phyloP scores from a whole-genome alignment of 2,888 invertebrate genomes.

The Deroplatys truncata region DNA sequence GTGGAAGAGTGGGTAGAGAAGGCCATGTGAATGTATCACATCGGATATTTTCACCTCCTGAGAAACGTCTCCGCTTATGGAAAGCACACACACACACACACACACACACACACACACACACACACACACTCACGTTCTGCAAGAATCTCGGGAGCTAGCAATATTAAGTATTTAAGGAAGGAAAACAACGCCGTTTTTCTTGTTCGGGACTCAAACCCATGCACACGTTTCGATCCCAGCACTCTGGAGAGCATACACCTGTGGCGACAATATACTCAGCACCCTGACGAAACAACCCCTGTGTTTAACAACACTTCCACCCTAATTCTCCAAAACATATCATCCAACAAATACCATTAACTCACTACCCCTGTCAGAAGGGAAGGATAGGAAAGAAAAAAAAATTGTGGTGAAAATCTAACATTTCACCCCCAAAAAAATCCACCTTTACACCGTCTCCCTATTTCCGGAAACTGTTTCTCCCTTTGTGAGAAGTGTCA shows the following conservation, averaged over 20 bases:
- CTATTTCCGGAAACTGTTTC: background rate
- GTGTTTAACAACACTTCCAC: background rate
- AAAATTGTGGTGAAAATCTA: slow-evolving; percentile 10
- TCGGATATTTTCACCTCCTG: too few species aligned
- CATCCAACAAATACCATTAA: background rate
- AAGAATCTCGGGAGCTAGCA: too few species aligned
- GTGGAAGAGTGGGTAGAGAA: too few species aligned
- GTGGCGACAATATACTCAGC: background rate
- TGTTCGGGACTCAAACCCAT: too few species aligned
- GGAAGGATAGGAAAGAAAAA: background rate
- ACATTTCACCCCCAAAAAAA: slow-evolving; percentile 11
- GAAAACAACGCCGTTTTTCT: too few species aligned
- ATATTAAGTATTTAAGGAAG: too few species aligned
- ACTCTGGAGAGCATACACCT: background rate
- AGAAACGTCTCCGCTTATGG: too few species aligned
- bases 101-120: too few species aligned
- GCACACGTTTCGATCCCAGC: too few species aligned
- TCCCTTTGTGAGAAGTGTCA: background rate
- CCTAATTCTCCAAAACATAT: background rate
- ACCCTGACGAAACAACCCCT: background rate
- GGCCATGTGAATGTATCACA: too few species aligned
- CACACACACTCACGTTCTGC: too few species aligned
- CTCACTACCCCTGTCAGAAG: background rate
- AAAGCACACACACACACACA: too few species aligned
- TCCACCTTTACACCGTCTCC: background rate